phyloP scores from a whole-genome alignment of 2,797 vertebrate genomes.

The Austrolebias charrua region DNA sequence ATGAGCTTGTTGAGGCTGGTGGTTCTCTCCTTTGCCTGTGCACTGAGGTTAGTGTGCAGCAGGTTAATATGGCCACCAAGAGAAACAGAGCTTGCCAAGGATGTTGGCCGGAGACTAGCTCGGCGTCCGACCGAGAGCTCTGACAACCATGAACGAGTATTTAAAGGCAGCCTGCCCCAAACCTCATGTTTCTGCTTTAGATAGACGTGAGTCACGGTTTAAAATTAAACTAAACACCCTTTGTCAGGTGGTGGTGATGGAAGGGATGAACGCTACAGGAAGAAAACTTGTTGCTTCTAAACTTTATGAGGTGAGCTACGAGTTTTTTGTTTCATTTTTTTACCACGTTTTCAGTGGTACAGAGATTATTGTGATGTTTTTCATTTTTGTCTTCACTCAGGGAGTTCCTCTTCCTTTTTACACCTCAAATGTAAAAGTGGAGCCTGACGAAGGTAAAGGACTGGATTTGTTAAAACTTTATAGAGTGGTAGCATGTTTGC shows the following conservation, averaged over 20 bases:
- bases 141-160: slow-evolving; percentile 40
- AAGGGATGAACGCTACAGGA: slow-evolving; percentile 89
- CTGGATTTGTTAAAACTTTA: neutral
- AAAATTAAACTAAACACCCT: neutral
- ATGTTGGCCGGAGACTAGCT: slow-evolving; percentile 54
- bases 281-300: slow-evolving; percentile 83
- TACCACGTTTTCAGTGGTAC: neutral
- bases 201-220: neutral
- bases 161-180: neutral
- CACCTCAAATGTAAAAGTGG: slow-evolving; percentile 64
- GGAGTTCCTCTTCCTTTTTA: slow-evolving; percentile 87
- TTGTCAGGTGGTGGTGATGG: slow-evolving; percentile 87
- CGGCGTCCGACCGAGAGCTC: slow-evolving; percentile 77
- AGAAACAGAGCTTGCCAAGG: slow-evolving; percentile 74
- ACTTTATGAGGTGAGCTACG: slow-evolving; percentile 82
- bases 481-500: no score
- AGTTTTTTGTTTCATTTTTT: neutral
- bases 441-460: slow-evolving; percentile 76
- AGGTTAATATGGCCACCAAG: slow-evolving; percentile 74
- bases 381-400: slow-evolving; percentile 63
- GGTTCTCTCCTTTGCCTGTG: slow-evolving; percentile 72
- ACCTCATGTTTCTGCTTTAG: neutral
- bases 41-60: slow-evolving; percentile 68
- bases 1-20: slow-evolving; percentile 34
- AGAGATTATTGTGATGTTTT: neutral